Percentiles rank a stretch among this genome's conserved stretches.
Conservation (phyloP, 2,797 vertebrate genomes). For the Cuculus canorus region DNA sequence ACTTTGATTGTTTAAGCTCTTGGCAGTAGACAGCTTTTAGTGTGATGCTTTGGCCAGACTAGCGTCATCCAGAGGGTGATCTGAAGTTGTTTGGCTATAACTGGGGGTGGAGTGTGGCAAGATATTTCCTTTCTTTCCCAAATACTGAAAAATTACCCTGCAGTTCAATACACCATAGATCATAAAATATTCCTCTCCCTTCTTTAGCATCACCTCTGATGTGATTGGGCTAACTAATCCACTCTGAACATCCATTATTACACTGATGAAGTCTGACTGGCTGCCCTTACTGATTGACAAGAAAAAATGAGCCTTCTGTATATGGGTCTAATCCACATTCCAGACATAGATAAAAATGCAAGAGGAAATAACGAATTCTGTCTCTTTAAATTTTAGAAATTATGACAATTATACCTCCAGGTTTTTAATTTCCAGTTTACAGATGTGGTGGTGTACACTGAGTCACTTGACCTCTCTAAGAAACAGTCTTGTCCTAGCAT, state of each 20-base stretch:
- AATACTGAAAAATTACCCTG: conserved; percentile 17
- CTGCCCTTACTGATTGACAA: conserved; percentile 69
- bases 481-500: conserved; percentile 29
- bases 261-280: conserved; percentile 69
- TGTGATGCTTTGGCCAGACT: neutral
- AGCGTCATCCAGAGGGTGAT: neutral
- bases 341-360: neutral
- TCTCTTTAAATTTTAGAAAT: conserved; percentile 50
- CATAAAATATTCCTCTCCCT: conserved; percentile 33
- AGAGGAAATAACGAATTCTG: conserved; percentile 23
- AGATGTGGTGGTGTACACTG: conserved; percentile 32
- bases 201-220: conserved; percentile 51
- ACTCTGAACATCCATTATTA: conserved; percentile 63
- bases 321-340: conserved; percentile 45
- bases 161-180: neutral
- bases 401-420: neutral
- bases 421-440: conserved; percentile 60
- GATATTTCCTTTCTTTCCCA: neutral
- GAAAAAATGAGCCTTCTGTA: conserved; percentile 61
- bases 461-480: conserved; percentile 43
- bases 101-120: too few relatives aligned
- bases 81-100: neutral
- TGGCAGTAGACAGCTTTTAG: neutral
- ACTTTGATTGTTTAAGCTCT: neutral
- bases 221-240: conserved; percentile 61